Evolutionary conservation across 2,797 vertebrate genomes (phyloP).

Genomic region (Microchirus variegatus): DNA sequence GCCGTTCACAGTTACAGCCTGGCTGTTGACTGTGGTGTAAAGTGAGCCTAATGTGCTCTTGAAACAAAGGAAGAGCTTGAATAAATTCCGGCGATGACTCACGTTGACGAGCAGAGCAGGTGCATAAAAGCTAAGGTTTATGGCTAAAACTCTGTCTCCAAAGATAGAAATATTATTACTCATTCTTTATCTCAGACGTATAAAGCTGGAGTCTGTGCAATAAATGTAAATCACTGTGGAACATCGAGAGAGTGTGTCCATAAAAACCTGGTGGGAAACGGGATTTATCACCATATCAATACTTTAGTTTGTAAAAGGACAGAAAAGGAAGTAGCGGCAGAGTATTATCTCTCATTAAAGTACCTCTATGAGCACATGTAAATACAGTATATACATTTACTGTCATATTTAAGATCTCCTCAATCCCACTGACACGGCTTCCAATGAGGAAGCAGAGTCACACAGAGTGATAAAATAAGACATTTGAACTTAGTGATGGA

Average conservation of each 20-base stretch:
- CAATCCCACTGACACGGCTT: too few relatives aligned
- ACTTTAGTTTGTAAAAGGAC: not conserved
- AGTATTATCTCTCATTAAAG: not conserved
- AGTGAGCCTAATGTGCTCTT: too few relatives aligned
- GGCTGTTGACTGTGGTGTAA: not conserved
- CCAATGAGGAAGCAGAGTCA: too few relatives aligned
- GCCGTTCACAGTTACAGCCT: not conserved
- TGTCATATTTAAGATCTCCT: too few relatives aligned
- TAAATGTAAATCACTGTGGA: not conserved
- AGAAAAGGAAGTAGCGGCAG: not conserved
- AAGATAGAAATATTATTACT: not conserved
- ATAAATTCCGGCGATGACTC: too few relatives aligned
- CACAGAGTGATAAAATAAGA: too few relatives aligned
- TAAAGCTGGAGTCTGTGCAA: not conserved
- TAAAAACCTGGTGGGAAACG: not conserved
- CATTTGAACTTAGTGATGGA: too few relatives aligned
- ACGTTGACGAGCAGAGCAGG: not conserved
- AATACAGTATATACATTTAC: too few relatives aligned
- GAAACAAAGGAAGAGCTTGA: too few relatives aligned
- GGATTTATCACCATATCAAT: conserved; percentile 1
- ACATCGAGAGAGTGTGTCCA: not conserved
- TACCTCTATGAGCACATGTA: too few relatives aligned
- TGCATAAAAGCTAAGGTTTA: not conserved
- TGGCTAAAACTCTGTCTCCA: conserved; percentile 2
- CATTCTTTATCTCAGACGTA: not conserved